These are phyloP conservation scores for Drosophila pruinosa DNA, from an alignment of 1,140 invertebrate species.

Conservation along the genomic window DNA sequence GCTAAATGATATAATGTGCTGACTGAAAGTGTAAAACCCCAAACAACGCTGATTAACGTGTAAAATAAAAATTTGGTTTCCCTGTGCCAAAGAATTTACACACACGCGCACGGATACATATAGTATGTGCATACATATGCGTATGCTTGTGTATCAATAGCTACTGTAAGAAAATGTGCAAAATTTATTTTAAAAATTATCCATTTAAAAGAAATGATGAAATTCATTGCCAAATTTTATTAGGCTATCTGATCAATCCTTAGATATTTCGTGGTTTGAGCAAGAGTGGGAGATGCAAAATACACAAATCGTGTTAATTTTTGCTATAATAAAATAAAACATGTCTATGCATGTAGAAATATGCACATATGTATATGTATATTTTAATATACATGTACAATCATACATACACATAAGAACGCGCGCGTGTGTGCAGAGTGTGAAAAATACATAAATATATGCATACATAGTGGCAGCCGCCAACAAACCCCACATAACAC, in stretches of 20 bases:
- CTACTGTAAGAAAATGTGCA: slow-evolving; percentile 67
- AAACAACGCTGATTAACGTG: slow-evolving; percentile 25
- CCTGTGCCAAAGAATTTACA: slow-evolving; percentile 61
- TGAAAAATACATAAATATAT: slow-evolving; percentile 50
- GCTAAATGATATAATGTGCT: slow-evolving; percentile 23
- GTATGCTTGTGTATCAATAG: slow-evolving; percentile 40
- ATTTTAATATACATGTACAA: slow-evolving; percentile 19
- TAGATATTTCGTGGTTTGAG: slow-evolving; percentile 15
- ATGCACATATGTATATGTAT: slow-evolving; percentile 26
- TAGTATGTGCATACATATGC: slow-evolving; percentile 30
- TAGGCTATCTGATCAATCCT: slow-evolving; percentile 29
- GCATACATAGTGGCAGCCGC: slow-evolving; percentile 55
- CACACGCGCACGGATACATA: slow-evolving; percentile 36
- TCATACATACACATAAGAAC: slow-evolving; percentile 10
- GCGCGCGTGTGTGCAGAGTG: slow-evolving; percentile 52
- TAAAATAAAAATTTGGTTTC: slow-evolving; percentile 55
- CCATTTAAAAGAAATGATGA: slow-evolving; percentile 41
- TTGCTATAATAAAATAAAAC: slow-evolving; percentile 42
- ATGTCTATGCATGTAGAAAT: slow-evolving; percentile 41
- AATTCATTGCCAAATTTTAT: slow-evolving; percentile 30
- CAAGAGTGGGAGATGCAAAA: slow-evolving; percentile 16
- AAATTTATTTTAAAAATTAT: slow-evolving; percentile 63
- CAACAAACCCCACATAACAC: slow-evolving; percentile 51
- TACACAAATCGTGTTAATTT: slow-evolving; percentile 50
- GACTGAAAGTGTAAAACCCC: slow-evolving; percentile 34